These are phyloP conservation scores for human DNA, from an alignment of 2,113 vertebrate genomes.

Conservation along the genomic window DNA sequence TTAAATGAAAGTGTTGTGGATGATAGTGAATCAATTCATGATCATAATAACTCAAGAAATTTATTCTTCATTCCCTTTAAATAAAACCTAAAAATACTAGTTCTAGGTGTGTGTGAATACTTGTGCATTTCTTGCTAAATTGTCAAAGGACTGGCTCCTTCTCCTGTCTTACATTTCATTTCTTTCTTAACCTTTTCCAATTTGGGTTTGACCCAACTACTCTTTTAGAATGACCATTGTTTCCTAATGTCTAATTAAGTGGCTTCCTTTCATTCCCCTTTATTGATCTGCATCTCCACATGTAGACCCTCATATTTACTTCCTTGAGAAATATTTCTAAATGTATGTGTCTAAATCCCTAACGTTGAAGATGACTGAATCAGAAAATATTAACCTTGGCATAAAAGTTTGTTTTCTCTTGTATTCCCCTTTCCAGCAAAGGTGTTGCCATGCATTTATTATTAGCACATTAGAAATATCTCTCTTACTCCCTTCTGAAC, in stretches of 20 bases:
- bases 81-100: background rate
- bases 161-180: background rate
- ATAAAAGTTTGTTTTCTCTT: background rate
- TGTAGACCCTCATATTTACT: background rate
- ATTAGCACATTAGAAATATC: background rate
- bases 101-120: background rate
- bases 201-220: background rate
- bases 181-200: background rate
- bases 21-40: background rate
- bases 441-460: background rate
- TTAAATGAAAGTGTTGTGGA: background rate
- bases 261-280: background rate
- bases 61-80: background rate
- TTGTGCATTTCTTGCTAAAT: background rate
- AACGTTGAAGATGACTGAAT: background rate
- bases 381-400: background rate
- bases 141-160: background rate
- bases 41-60: background rate
- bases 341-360: background rate
- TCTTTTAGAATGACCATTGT: background rate
- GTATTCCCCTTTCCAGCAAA: background rate
- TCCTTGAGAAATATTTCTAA: background rate
- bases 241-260: background rate
- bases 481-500: background rate
- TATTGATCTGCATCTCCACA: background rate